These are phyloP conservation scores for Rotaria magnacalcarata DNA, from an alignment of 2,888 invertebrate genomes.

Conservation along the genomic window DNA sequence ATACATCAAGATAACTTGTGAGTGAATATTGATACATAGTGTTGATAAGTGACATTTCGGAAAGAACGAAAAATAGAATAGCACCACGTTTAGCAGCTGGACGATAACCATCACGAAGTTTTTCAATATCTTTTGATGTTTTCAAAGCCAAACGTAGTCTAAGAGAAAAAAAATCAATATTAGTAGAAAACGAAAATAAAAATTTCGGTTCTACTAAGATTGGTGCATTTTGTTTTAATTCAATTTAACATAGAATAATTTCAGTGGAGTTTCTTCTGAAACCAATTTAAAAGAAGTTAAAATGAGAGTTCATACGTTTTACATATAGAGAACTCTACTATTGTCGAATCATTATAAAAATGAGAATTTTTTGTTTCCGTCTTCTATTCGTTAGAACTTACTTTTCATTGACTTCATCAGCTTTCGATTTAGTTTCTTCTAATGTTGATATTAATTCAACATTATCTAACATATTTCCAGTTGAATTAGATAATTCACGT, in stretches of 20 bases:
- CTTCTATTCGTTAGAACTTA: not conserved
- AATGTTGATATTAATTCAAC: constrained; percentile 76
- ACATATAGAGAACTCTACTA: too few relatives aligned
- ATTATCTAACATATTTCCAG: constrained; percentile 87
- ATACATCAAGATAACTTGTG: constrained; percentile 77
- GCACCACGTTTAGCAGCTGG: constrained; percentile 80
- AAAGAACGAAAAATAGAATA: constrained; percentile 80
- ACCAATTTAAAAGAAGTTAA: too few relatives aligned
- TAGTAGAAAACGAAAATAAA: too few relatives aligned
- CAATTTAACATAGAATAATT: too few relatives aligned
- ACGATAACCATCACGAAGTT: constrained; percentile 76
- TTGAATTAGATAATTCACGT: constrained; percentile 75
- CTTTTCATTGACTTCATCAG: constrained; percentile 67
- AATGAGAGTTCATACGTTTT: too few relatives aligned
- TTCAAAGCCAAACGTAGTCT: constrained; percentile 68
- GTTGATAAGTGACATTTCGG: constrained; percentile 81
- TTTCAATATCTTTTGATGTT: constrained; percentile 76
- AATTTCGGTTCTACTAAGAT: too few relatives aligned
- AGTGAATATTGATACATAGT: constrained; percentile 88
- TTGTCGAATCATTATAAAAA: too few relatives aligned
- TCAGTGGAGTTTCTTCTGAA: too few relatives aligned
- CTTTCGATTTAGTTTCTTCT: constrained; percentile 82
- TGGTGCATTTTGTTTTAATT: too few relatives aligned
- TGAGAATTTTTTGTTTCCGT: not conserved
- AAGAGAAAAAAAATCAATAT: not conserved